Evolutionary conservation across 2,888 invertebrate genomes (phyloP).

Genomic region (Lasioglossum oenotherae): DNA sequence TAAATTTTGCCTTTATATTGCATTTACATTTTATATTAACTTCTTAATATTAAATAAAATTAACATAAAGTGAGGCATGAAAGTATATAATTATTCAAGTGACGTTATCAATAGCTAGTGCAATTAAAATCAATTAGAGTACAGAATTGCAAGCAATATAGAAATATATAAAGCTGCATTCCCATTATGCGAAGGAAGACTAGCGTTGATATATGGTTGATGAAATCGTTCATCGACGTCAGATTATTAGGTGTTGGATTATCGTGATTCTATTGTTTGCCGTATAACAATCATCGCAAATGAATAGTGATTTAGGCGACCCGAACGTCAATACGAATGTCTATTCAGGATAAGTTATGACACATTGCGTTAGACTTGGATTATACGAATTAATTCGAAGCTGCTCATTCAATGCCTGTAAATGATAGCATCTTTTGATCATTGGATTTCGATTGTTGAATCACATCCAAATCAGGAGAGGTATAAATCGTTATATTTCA

Average conservation of each 20-base stretch:
- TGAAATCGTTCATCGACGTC: conserved; percentile 41
- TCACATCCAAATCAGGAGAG: not conserved
- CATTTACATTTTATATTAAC: too few species aligned
- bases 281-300: conserved; percentile 43
- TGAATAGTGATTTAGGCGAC: conserved; percentile 53
- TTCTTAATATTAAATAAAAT: not conserved
- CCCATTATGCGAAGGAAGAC: conserved; percentile 25
- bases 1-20: too few species aligned
- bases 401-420: not conserved
- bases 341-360: conserved; percentile 51
- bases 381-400: conserved; percentile 43
- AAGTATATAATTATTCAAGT: not conserved
- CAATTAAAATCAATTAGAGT: not conserved
- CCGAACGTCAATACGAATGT: conserved; percentile 29
- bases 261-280: conserved; percentile 54
- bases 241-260: conserved; percentile 56
- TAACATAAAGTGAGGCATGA: not conserved
- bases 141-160: not conserved
- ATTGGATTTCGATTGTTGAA: not conserved
- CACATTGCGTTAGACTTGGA: conserved; percentile 34
- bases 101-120: not conserved
- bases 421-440: not conserved
- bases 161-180: not conserved
- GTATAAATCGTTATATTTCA: not conserved
- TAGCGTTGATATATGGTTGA: conserved; percentile 34